A percentile compares a stretch with the other conserved stretches of the same genome.
Conservation (phyloP, 1,140 invertebrate species). For the Glomeris maerens region DNA sequence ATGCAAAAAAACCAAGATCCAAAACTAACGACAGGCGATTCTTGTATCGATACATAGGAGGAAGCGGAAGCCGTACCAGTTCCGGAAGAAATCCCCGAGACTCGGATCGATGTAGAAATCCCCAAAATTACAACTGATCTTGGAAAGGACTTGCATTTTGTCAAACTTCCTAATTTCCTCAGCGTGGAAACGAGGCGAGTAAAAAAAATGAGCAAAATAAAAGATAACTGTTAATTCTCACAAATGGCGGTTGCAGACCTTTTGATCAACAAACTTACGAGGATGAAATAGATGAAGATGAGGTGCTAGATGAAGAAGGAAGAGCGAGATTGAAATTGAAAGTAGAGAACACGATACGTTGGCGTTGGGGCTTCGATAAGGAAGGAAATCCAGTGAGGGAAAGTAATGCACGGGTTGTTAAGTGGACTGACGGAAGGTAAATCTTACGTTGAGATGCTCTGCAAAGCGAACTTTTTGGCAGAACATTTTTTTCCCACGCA, state of each 20-base stretch:
- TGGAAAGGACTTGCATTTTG: conserved; percentile 83
- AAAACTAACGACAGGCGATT: too few relatives aligned
- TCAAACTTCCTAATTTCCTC: conserved; percentile 85
- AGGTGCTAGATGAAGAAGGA: conserved; percentile 94
- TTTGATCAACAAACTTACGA: conserved; percentile 93
- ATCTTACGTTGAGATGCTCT: conserved; percentile 7
- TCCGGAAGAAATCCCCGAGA: conserved; percentile 63
- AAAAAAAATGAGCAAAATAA: neutral
- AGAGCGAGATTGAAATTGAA: conserved; percentile 76
- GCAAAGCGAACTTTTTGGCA: neutral
- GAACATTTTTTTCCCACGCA: conserved; percentile 28
- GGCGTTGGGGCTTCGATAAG: conserved; percentile 73
- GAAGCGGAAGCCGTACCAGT: neutral
- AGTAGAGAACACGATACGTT: conserved; percentile 95
- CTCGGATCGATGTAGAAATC: conserved; percentile 89
- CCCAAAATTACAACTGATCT: conserved; percentile 85
- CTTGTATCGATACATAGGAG: too few relatives aligned
- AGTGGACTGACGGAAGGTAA: conserved; percentile 85
- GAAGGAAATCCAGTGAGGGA: conserved; percentile 71
- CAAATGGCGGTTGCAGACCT: conserved; percentile 77
- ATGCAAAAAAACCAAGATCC: too few relatives aligned
- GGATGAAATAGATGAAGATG: conserved; percentile 98
- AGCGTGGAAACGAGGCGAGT: conserved; percentile 35
- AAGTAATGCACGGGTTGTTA: conserved; percentile 88
- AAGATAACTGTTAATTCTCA: conserved; percentile 6